Conservation (phyloP, 2,888 invertebrate genomes). For the Tortricodes alternella region DNA sequence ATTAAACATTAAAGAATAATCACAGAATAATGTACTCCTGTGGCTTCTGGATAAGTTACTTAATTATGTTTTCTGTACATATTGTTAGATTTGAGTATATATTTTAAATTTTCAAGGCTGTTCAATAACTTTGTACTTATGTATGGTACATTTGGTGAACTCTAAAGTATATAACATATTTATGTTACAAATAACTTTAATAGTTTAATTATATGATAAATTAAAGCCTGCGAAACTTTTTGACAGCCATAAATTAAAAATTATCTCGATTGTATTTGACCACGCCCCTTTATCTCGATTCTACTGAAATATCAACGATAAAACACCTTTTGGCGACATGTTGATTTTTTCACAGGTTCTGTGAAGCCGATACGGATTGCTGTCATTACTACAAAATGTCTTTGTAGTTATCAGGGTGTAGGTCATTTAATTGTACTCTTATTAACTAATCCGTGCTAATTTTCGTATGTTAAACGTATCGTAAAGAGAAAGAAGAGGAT, state of each 20-base stretch:
- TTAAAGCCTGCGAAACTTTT: slow-evolving; percentile 17
- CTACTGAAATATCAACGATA: slow-evolving; percentile 67
- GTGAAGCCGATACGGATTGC: slow-evolving; percentile 82
- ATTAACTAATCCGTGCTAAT: slow-evolving; percentile 73
- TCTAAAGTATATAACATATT: neutral
- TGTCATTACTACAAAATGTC: slow-evolving; percentile 82
- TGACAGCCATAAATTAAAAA: slow-evolving; percentile 54
- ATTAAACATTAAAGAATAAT: no score
- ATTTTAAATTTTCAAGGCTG: neutral
- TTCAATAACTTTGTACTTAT: neutral
- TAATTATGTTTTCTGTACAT: no score
- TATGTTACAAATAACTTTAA: neutral
- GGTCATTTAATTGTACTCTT: slow-evolving; percentile 78
- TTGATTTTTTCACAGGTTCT: slow-evolving; percentile 82
- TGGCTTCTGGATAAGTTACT: no score
- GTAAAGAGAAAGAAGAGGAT: slow-evolving; percentile 74
- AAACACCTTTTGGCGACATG: slow-evolving; percentile 79
- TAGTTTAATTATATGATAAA: slow-evolving; percentile 4
- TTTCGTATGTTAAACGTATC: slow-evolving; percentile 68
- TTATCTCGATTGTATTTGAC: slow-evolving; percentile 58
- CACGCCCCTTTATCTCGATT: slow-evolving; percentile 60
- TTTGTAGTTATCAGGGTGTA: slow-evolving; percentile 83
- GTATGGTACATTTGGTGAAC: neutral
- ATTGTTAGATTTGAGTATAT: neutral
- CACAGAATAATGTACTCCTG: no score